These are phyloP conservation scores for Quadroppia sp. DNA, from an alignment of 2,888 invertebrate genomes.

Conservation along the genomic window DNA sequence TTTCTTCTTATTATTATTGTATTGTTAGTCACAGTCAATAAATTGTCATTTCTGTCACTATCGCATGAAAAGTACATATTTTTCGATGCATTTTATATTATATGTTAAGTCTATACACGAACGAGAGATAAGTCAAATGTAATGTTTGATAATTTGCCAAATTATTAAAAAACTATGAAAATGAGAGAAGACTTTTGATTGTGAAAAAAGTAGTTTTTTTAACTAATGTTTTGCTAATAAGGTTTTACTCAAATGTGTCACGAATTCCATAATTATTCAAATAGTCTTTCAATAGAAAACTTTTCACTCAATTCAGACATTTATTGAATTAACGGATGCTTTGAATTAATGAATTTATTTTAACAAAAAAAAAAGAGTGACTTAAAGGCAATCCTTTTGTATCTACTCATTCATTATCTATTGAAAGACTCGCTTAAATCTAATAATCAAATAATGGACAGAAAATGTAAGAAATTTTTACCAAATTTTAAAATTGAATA, in stretches of 20 bases:
- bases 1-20: not conserved
- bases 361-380: too few species aligned
- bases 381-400: not conserved
- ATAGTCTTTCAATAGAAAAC: not conserved
- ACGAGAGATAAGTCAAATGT: not conserved
- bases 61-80: not conserved
- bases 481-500: not conserved
- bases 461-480: not conserved
- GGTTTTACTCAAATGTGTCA: slow-evolving; percentile 11
- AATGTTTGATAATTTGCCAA: slow-evolving; percentile 14
- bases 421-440: not conserved
- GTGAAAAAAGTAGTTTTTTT: not conserved
- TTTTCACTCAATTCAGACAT: not conserved
- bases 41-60: slow-evolving; percentile 23
- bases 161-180: not conserved
- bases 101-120: not conserved
- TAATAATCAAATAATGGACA: not conserved
- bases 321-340: not conserved
- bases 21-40: slow-evolving; percentile 31
- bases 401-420: not conserved
- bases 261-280: not conserved
- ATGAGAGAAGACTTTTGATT: not conserved
- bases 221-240: slow-evolving; percentile 3
- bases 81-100: not conserved
- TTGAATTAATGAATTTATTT: slow-evolving; percentile 15